A percentile compares a stretch with the other conserved stretches of the same genome.
Evolutionary conservation across 2,797 vertebrate genomes (phyloP).

Genomic region (Pelochelys cantorii): DNA sequence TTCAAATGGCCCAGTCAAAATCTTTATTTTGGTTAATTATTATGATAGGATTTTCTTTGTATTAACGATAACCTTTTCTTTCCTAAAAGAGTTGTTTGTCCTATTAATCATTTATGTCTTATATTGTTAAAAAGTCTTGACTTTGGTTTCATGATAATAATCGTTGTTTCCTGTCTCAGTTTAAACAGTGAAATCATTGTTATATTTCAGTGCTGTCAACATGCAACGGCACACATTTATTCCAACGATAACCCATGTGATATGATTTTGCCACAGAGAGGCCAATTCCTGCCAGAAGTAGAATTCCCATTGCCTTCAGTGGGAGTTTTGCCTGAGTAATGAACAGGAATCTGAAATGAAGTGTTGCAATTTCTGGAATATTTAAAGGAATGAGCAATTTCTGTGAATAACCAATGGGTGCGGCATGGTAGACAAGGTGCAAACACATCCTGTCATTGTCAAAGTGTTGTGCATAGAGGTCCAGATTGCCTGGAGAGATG

Average conservation of each 20-base stretch:
- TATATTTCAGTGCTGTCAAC: constrained; percentile 11
- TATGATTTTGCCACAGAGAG: accelerated
- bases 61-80: constrained; percentile 64
- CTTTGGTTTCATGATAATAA: constrained; percentile 63
- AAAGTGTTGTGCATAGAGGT: neutral
- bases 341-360: neutral
- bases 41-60: constrained; percentile 36
- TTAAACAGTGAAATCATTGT: constrained; percentile 61
- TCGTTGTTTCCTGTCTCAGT: constrained; percentile 66
- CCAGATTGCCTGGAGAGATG: neutral
- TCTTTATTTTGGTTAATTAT: constrained; percentile 60
- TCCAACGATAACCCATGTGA: neutral
- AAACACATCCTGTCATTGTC: neutral
- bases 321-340: neutral
- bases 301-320: neutral
- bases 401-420: neutral
- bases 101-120: constrained; percentile 53
- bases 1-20: neutral
- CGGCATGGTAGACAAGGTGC: neutral
- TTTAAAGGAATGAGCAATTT: neutral
- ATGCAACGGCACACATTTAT: constrained; percentile 21
- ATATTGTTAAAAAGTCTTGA: constrained; percentile 69
- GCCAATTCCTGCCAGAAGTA: neutral
- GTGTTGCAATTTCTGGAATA: neutral
- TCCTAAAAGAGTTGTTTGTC: constrained; percentile 59